Base-by-base conservation (phyloP, 92 coral and sea anemone species). In the Porites cylindrica region DNA sequence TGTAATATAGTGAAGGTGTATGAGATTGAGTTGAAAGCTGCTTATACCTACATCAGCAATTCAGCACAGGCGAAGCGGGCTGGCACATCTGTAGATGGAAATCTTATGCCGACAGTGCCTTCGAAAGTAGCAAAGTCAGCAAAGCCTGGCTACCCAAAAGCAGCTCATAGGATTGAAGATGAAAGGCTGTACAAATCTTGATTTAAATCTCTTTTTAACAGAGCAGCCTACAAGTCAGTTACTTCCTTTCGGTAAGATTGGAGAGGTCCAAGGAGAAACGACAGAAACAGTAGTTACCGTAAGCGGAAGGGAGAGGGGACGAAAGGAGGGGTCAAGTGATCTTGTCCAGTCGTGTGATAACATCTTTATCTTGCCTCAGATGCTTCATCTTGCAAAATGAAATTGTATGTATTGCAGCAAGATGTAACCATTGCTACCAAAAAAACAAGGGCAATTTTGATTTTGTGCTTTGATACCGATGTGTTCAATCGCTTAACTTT, bases 1-100 rank as follows among this genome's bases (percentile, higher is more conserved):
- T 52, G 78, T 74, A 52, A 74, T 51, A 84, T 29, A 29, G 88
- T 84, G 81, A 75, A 84, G 64, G 88, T 74, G 72, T 75, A 84
- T 64, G 88, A 84, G 63, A 75, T 74, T 29, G 32, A 29, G 32
- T 29, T 29, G 32, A 29, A 29, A 29, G 32, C 32, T 29, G 32
- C 32, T 29, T 29, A 29, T 29, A 29, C 32, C 32, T 3, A 29
- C 88, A 51, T 74, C 38, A 52, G 78, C 61, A 74, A 74, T 74
- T 74, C 78, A 52, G 78, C 63, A 73, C 78, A 47, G 60, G 19
- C 62, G 17, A 74, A 51, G 63, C 78, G 38, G 78, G 78, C 78
- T n/a, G 62, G 61, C 78, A 74, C 61, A 51, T 74, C 10, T 74
- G 78, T 62, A 74, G 78, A 74, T 16, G 13, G 78, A 74, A 74